Evolutionary conservation across 1,140 invertebrate genomes (phyloP).

Genomic region (Listronotus oregonensis): DNA sequence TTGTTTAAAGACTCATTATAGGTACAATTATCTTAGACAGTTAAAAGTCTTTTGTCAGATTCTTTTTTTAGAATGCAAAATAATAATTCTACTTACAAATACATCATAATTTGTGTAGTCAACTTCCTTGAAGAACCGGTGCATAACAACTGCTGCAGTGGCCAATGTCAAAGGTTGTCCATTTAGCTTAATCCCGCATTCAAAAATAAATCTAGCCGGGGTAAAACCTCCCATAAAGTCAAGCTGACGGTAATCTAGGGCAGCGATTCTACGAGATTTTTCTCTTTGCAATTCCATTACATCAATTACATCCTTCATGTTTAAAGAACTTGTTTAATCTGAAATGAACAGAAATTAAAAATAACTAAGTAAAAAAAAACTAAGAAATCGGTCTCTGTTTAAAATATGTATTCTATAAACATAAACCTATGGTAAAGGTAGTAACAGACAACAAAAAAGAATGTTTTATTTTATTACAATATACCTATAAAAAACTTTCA

Average conservation of each 20-base stretch:
- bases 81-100: slow-evolving; percentile 57
- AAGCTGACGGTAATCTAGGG: slow-evolving; percentile 64
- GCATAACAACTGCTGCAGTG: slow-evolving; percentile 83
- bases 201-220: slow-evolving; percentile 82
- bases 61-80: no score
- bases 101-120: slow-evolving; percentile 79
- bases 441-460: no score
- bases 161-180: slow-evolving; percentile 83
- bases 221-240: slow-evolving; percentile 62
- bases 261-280: slow-evolving; percentile 60
- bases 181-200: slow-evolving; percentile 85
- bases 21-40: no score
- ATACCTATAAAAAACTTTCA: no score
- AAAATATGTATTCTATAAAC: no score
- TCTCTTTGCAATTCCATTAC: slow-evolving; percentile 69
- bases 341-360: no score
- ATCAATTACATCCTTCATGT: slow-evolving; percentile 71
- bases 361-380: no score
- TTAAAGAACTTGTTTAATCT: background rate
- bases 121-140: slow-evolving; percentile 82
- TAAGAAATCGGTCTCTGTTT: no score
- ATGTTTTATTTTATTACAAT: no score
- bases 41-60: no score
- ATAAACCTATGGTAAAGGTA: no score
- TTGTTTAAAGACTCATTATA: no score